Base-by-base conservation (phyloP, 2,888 invertebrate species). In the Apocheima hispidaria region DNA sequence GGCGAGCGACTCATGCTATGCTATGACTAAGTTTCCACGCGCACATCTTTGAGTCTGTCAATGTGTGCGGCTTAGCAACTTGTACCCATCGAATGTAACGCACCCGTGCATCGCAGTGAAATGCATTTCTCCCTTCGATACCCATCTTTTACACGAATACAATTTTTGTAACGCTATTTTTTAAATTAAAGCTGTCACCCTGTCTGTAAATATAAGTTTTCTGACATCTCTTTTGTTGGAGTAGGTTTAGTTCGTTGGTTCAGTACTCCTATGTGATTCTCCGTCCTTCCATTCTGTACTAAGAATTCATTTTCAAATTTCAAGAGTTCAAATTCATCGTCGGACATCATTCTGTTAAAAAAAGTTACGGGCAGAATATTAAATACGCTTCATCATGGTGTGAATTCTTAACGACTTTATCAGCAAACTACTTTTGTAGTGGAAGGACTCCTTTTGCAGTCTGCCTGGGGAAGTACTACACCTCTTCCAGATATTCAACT, bases 1-100 rank as follows among this genome's bases (percentile, higher is more conserved):
- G 18, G 68, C 63, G 66, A 73, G 73, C 79, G 76, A 80, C 78
- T 83, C 81, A 77, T 74, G 71, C 71, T 69, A 70, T 82, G 79
- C 81, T 1, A 26, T 7, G 26, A 26, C 26, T 64, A 62, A 57
- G 54, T 49, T 30, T n/a, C n/a, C n/a, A n/a, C n/a, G n/a, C 36
- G 4, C 16, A 16, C 14, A 16, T 43, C 28, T 43, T 55, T 83
- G 83, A 83, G 72, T 79, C 76, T 35, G 28, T 26, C 50, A 14
- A 33, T 43, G 48, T 35, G 3, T 44, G 28, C 4, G 4, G 16
- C 44, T 44, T 28, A 44, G 10, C n/a, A 18, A 30, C 30, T 43
- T 43, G n/a, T 43, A 26, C 9, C 21, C 18, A 28, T 18, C 2
- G 43, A 14, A 43, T n/a, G 43, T 26, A 14, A 43, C 43, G 12